Percentiles rank a stretch among this genome's conserved stretches.
These are phyloP conservation scores for Hippolais icterina DNA, from an alignment of 2,113 vertebrate genomes.

Conservation along the genomic window DNA sequence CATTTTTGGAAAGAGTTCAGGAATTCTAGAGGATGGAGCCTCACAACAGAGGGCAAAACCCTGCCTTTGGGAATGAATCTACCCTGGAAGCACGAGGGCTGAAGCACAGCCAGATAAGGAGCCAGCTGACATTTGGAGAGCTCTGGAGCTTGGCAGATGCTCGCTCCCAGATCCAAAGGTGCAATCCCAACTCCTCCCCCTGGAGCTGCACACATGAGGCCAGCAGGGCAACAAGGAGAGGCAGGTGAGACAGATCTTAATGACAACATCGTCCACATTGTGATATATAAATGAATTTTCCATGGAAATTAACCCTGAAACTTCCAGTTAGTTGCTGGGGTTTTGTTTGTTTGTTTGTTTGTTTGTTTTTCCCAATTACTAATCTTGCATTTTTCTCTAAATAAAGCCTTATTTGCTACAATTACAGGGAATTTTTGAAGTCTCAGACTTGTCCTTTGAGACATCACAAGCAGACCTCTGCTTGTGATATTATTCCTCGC, in stretches of 20 bases:
- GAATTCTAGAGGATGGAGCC: slow-evolving; percentile 26
- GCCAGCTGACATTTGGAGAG: background rate
- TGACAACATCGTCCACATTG: background rate
- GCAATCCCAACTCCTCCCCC: background rate
- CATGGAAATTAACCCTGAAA: background rate
- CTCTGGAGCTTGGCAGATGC: background rate
- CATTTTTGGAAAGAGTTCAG: slow-evolving; percentile 29
- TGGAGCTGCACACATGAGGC: background rate
- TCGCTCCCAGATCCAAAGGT: background rate
- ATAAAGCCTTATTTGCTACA: background rate
- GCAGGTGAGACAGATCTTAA: background rate
- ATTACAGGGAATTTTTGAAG: background rate
- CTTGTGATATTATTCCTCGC: background rate
- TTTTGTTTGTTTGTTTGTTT: too few species aligned
- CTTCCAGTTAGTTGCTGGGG: background rate
- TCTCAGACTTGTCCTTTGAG: background rate
- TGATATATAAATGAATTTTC: background rate
- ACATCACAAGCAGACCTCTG: too few species aligned
- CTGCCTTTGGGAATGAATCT: background rate
- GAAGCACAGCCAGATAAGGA: background rate
- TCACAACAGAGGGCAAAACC: background rate
- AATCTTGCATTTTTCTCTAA: background rate
- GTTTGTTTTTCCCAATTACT: background rate
- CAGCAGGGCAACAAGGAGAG: background rate
- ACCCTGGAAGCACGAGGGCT: background rate